phyloP scores from a whole-genome alignment of 1,140 invertebrate species.

The Heliconius melpomene region DNA sequence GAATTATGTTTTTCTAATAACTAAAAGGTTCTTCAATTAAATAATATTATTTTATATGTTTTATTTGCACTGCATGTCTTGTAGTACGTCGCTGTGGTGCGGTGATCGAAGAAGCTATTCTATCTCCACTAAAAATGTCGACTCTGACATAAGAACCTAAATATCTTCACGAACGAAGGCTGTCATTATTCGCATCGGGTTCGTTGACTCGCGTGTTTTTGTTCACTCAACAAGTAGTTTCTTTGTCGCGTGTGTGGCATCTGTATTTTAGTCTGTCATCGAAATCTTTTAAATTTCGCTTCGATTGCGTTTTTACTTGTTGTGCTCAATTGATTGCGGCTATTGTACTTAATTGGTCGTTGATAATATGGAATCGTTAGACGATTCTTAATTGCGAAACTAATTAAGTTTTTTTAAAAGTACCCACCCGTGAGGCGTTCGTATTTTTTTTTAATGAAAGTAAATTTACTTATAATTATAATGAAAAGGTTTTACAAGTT shows the following conservation, averaged over 20 bases:
- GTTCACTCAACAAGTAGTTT: neutral
- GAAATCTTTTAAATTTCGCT: neutral
- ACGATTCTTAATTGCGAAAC: neutral
- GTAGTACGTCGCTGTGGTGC: too few relatives aligned
- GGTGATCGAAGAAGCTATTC: neutral
- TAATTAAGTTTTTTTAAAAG: neutral
- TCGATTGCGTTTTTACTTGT: neutral
- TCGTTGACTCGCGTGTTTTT: constrained; percentile 31
- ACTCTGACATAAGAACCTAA: neutral
- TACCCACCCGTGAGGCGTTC: neutral
- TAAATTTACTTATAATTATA: neutral
- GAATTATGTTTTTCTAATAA: too few relatives aligned
- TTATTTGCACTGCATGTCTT: too few relatives aligned
- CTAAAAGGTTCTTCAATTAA: too few relatives aligned
- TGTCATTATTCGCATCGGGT: constrained; percentile 20
- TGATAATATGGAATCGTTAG: neutral
- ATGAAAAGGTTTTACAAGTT: neutral
- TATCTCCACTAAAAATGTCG: neutral
- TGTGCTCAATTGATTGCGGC: neutral
- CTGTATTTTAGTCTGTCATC: neutral
- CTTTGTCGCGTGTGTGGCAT: constrained; percentile 15
- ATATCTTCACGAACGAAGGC: constrained; percentile 14
- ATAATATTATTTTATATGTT: too few relatives aligned
- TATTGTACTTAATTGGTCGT: neutral
- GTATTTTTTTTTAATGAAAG: neutral